Conservation (phyloP, 2,113 vertebrate species). For the Salvator merianae region DNA sequence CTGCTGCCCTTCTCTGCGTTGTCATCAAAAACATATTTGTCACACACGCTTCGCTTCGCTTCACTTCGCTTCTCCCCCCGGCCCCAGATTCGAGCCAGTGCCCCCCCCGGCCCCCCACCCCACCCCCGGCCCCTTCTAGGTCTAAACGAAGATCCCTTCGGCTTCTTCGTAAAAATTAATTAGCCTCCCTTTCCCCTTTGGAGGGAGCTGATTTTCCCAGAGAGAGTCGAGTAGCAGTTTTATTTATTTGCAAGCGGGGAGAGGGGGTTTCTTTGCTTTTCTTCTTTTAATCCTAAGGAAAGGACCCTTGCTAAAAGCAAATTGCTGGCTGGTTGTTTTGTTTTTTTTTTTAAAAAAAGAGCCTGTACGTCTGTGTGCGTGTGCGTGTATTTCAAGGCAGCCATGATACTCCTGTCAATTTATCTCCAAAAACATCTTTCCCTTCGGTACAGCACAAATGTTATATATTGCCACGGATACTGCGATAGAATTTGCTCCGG, state of each 20-base stretch:
- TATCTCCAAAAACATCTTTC: neutral
- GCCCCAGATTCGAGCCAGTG: neutral
- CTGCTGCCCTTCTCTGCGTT: neutral
- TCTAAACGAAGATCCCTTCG: neutral
- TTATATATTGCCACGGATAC: neutral
- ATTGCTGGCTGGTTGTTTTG: neutral
- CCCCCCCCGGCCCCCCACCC: neutral
- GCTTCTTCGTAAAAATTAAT: constrained; percentile 25
- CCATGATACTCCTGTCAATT: neutral
- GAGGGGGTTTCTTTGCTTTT: neutral
- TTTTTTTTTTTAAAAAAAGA: no score
- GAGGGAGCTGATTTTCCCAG: constrained; percentile 3
- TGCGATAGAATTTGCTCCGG: neutral
- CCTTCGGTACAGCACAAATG: neutral
- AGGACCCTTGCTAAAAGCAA: neutral
- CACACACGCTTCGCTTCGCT: no score
- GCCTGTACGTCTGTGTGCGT: no score
- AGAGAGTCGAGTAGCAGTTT: neutral
- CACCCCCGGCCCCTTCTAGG: neutral
- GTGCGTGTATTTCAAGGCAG: neutral
- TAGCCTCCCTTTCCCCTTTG: constrained; percentile 11
- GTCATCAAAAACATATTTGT: constrained; percentile 17
- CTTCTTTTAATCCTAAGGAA: neutral
- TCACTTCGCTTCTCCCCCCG: no score
- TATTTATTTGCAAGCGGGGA: constrained; percentile 8